phyloP scores from a whole-genome alignment of 37 sponge, comb jelly and placozoan genomes.

The Theonella swinhoei region DNA sequence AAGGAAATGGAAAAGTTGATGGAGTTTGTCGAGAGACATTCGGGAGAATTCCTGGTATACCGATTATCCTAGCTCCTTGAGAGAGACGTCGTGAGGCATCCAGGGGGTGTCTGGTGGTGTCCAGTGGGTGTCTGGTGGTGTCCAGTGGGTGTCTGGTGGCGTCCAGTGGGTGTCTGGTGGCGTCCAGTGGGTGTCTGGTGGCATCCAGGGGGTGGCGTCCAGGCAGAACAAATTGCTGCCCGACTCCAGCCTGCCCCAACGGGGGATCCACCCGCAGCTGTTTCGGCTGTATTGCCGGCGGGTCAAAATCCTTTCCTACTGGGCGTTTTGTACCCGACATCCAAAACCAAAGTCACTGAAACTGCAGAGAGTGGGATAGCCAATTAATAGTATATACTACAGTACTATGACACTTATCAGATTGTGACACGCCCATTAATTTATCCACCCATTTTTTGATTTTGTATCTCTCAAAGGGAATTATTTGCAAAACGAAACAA shows the following conservation, averaged over 20 bases:
- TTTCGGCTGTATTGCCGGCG: constrained; percentile 8
- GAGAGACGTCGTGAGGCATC: not conserved
- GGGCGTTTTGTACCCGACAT: constrained; percentile 38
- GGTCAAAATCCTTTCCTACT: constrained; percentile 24
- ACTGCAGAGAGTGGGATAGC: not conserved
- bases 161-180: no score
- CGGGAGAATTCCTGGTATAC: constrained; percentile 9
- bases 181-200: no score
- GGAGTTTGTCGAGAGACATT: not conserved
- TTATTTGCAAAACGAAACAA: not conserved
- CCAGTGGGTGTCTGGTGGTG: no score
- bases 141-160: no score
- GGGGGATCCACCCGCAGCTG: constrained; percentile 22
- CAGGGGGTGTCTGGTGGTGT: no score
- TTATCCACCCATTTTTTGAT: not conserved
- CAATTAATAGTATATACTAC: not conserved
- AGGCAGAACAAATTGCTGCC: not conserved
- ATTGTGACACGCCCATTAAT: not conserved
- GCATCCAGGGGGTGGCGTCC: not conserved
- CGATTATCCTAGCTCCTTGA: not conserved
- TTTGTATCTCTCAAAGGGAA: not conserved
- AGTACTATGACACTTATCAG: no score
- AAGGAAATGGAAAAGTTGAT: not conserved
- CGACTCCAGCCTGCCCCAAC: not conserved
- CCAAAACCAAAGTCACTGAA: not conserved